phyloP scores from a whole-genome alignment of 2,888 invertebrate genomes.

The Melanostoma mellinum region DNA sequence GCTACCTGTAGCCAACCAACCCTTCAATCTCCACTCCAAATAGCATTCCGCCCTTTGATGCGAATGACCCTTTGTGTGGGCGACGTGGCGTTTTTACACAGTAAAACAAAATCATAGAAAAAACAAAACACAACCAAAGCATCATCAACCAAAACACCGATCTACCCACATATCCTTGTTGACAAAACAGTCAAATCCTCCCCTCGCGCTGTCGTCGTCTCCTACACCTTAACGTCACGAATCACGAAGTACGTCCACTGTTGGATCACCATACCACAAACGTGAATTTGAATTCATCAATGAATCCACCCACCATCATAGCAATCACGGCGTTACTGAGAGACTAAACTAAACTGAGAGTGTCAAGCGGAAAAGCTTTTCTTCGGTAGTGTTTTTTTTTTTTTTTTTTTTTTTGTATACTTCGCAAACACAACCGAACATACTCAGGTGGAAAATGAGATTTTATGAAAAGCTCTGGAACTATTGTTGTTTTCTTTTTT shows the following conservation, averaged over 20 bases:
- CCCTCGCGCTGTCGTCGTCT: background rate
- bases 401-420: background rate
- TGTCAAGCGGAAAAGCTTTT: slow-evolving; percentile 34
- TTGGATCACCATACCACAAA: slow-evolving; percentile 9
- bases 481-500: no score
- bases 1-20: no score
- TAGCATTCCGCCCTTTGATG: no score
- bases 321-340: slow-evolving; percentile 27
- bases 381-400: no score
- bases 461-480: background rate
- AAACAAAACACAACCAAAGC: slow-evolving; percentile 20
- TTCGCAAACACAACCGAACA: slow-evolving; percentile 3
- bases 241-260: no score
- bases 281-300: slow-evolving; percentile 58
- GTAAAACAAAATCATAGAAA: slow-evolving; percentile 28
- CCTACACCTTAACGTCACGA: slow-evolving; percentile 13
- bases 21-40: no score
- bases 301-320: slow-evolving; percentile 62
- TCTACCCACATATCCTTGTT: slow-evolving; percentile 62
- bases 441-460: slow-evolving; percentile 36
- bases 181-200: slow-evolving; percentile 37
- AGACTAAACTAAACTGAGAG: slow-evolving; percentile 19
- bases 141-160: slow-evolving; percentile 54
- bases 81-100: no score
- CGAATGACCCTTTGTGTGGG: no score